Evolutionary conservation across 2,888 invertebrate species (phyloP).

Genomic region (Baccha elongata): DNA sequence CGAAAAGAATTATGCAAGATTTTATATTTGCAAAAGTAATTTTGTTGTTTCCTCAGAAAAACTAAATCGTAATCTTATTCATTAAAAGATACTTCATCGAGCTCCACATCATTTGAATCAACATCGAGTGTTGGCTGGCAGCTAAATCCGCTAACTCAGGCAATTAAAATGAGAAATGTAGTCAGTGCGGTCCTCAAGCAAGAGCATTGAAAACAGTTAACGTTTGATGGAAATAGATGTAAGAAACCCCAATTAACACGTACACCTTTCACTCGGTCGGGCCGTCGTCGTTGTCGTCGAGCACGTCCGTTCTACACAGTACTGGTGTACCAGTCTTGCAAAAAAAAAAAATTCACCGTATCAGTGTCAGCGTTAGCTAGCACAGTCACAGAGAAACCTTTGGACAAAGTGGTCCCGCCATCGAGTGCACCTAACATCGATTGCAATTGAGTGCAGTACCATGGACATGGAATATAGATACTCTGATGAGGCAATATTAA

Average conservation of each 20-base stretch:
- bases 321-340: constrained; percentile 4
- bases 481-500: constrained; percentile 67
- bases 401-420: constrained; percentile 62
- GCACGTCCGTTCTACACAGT: constrained; percentile 16
- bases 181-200: constrained; percentile 58
- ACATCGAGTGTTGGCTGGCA: constrained; percentile 49
- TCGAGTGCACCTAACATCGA: constrained; percentile 50
- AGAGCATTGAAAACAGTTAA: constrained; percentile 59
- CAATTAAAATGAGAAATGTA: constrained; percentile 68
- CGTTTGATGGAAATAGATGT: constrained; percentile 66
- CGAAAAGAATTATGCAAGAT: too few species aligned
- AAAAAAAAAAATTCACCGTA: constrained; percentile 35
- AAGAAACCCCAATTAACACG: constrained; percentile 69
- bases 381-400: constrained; percentile 51
- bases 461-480: constrained; percentile 56
- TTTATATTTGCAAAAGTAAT: too few species aligned
- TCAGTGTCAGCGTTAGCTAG: constrained; percentile 50
- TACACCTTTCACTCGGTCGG: constrained; percentile 63
- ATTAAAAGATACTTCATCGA: neutral
- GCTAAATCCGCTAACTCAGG: constrained; percentile 55
- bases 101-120: constrained; percentile 6
- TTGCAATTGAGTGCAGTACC: constrained; percentile 54
- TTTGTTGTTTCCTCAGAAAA: too few species aligned
- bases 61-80: neutral
- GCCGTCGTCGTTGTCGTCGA: too few species aligned